These are phyloP conservation scores for Prinia subflava DNA, from an alignment of 2,113 vertebrate genomes.

Conservation along the genomic window DNA sequence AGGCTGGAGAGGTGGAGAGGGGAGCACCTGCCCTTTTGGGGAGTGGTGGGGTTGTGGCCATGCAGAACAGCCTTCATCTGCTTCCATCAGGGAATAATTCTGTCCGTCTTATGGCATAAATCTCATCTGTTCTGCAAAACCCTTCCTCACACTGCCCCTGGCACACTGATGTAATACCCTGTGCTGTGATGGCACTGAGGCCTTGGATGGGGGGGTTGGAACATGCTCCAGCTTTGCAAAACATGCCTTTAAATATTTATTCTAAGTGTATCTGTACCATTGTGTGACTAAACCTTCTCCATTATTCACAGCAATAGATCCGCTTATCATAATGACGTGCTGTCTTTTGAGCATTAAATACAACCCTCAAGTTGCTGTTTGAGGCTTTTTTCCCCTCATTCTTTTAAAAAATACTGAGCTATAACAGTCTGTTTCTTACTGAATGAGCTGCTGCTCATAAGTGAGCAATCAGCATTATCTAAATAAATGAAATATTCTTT, in stretches of 20 bases:
- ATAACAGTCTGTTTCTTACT: slow-evolving; percentile 60
- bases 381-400: neutral
- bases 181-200: neutral
- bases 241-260: slow-evolving; percentile 44
- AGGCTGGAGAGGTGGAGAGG: neutral
- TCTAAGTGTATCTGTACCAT: slow-evolving; percentile 4
- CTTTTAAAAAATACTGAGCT: slow-evolving; percentile 24
- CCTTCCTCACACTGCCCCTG: neutral
- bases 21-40: neutral
- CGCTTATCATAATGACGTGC: neutral
- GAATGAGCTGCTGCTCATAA: slow-evolving; percentile 55
- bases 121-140: neutral
- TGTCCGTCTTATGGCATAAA: neutral
- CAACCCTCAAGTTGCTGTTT: neutral
- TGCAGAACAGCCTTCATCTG: neutral
- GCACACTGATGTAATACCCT: neutral
- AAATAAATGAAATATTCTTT: slow-evolving; percentile 79
- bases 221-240: slow-evolving; percentile 35
- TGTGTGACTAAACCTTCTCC: slow-evolving; percentile 45
- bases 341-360: slow-evolving; percentile 52
- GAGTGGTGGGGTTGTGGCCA: neutral
- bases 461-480: slow-evolving; percentile 72
- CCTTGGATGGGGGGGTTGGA: neutral
- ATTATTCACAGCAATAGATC: slow-evolving; percentile 56
- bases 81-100: neutral